phyloP scores from a whole-genome alignment of 1,140 invertebrate genomes.

The Panagrolaimus sp. region DNA sequence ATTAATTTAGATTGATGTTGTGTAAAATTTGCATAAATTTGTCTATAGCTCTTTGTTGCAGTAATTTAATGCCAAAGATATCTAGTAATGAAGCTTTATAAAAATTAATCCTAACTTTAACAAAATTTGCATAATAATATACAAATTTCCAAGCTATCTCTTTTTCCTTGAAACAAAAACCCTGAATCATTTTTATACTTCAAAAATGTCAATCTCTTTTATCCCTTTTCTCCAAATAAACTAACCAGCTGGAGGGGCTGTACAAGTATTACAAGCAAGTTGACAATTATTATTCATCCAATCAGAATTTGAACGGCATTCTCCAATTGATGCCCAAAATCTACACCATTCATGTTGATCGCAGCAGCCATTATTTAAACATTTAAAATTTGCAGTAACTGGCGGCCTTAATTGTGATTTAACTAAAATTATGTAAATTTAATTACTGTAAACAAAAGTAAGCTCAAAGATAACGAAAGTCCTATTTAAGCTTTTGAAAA shows the following conservation, averaged over 20 bases:
- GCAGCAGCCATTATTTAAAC: slow-evolving; percentile 44
- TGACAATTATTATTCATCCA: slow-evolving; percentile 50
- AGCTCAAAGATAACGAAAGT: too few relatives aligned
- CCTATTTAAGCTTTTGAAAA: too few relatives aligned
- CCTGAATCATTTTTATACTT: neutral
- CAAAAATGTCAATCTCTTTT: neutral
- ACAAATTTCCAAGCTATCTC: neutral
- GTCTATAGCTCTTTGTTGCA: too few relatives aligned
- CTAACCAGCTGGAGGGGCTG: neutral
- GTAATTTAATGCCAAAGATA: too few relatives aligned
- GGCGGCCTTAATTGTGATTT: slow-evolving; percentile 26
- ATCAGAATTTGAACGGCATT: slow-evolving; percentile 45
- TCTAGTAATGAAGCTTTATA: too few relatives aligned
- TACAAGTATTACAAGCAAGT: slow-evolving; percentile 36
- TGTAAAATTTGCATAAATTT: too few relatives aligned
- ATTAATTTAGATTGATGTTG: too few relatives aligned
- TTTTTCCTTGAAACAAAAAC: neutral
- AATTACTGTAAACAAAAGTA: too few relatives aligned
- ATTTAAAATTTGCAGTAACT: slow-evolving; percentile 44
- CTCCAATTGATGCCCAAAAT: slow-evolving; percentile 47
- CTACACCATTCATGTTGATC: slow-evolving; percentile 47
- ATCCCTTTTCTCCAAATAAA: neutral
- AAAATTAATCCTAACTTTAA: too few relatives aligned
- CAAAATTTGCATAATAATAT: too few relatives aligned
- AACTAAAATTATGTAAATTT: too few relatives aligned